A percentile compares a stretch with the other conserved stretches of the same genome.
These are phyloP conservation scores for Proterorhinus semilunaris DNA, from an alignment of 2,113 vertebrate species.

Conservation along the genomic window DNA sequence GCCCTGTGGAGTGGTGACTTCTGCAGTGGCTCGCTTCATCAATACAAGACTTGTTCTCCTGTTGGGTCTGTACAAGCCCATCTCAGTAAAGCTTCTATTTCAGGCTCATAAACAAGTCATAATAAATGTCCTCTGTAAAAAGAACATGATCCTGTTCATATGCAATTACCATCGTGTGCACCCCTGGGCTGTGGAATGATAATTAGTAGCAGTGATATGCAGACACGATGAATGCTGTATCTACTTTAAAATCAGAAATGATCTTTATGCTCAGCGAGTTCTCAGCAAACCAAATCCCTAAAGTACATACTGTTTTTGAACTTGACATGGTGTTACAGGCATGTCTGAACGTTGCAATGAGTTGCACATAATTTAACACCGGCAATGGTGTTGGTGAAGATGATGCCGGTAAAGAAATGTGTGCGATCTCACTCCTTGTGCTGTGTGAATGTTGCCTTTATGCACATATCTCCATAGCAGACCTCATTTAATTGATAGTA, in stretches of 20 bases:
- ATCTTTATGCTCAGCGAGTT: background rate
- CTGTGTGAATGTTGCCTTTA: slow-evolving; percentile 16
- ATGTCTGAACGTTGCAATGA: background rate
- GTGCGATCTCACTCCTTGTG: background rate
- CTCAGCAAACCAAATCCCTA: background rate
- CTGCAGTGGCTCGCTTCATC: slow-evolving; percentile 24
- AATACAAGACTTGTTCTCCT: slow-evolving; percentile 42
- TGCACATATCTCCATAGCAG: slow-evolving; percentile 14
- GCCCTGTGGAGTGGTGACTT: background rate
- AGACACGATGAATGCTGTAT: slow-evolving; percentile 27
- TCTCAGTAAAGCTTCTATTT: slow-evolving; percentile 32
- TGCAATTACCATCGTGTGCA: slow-evolving; percentile 35
- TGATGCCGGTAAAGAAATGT: slow-evolving; percentile 7
- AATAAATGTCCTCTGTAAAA: slow-evolving; percentile 44
- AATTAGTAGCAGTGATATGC: slow-evolving; percentile 17
- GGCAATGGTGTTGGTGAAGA: slow-evolving; percentile 10
- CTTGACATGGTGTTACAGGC: too few relatives aligned
- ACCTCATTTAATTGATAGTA: slow-evolving; percentile 27
- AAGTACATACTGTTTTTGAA: background rate
- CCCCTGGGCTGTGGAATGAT: slow-evolving; percentile 11
- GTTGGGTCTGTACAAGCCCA: slow-evolving; percentile 11
- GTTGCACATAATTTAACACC: slow-evolving; percentile 5
- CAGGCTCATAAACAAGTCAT: slow-evolving; percentile 49
- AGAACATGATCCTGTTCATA: slow-evolving; percentile 33
- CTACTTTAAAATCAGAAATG: slow-evolving; percentile 1